Base-by-base conservation (phyloP, 2,888 invertebrate species). In the Hypomecis punctinalis region DNA sequence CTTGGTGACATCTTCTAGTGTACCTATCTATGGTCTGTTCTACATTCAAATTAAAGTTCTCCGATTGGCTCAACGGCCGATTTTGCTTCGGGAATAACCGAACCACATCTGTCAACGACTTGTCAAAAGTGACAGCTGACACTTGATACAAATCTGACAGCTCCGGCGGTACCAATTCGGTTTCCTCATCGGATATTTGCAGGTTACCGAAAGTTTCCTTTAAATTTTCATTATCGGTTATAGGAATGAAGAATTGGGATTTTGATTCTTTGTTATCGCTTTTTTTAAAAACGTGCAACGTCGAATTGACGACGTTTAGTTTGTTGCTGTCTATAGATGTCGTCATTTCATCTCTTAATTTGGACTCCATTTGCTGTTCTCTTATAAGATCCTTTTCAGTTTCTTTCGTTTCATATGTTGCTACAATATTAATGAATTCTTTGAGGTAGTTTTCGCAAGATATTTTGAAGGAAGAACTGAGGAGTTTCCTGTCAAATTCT, bases 401-500 rank as follows among this genome's bases (percentile, higher is more conserved):
- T 73, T 93, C 91, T 75, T 84, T 90, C 23, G 76, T 76, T 72
- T 93, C 93, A 55, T 84, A 80, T 8, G 76, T 77, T 0, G 90
- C 84, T 4, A 88, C 74, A 0, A 83, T 76, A 53, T 85, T 86
- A 0, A 90, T 66, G 48, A 93, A 89, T 11, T 89, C 89, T 71
- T 82, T 86, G 40, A 93, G 69, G 77, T 94, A 95, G 42, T 80
- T 82, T 61, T 93, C 89, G 64, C 94, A 89, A 0, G 94, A 82
- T 8, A 93, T 84, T 76, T 89, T 89, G 63, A 95, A 93, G 67
- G 93, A 92, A 5, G 93, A 87, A 37, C 84, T 80, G 6, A 95
- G 78, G 46, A 94, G 85, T 79, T 91, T 91, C 60, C 91, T 90
- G 75, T 94, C 91, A 70, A 94, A 94, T 68, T 92, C 92, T 4